Base-by-base conservation (phyloP, 2,797 vertebrate genomes). In the Enteromius mattozi region DNA sequence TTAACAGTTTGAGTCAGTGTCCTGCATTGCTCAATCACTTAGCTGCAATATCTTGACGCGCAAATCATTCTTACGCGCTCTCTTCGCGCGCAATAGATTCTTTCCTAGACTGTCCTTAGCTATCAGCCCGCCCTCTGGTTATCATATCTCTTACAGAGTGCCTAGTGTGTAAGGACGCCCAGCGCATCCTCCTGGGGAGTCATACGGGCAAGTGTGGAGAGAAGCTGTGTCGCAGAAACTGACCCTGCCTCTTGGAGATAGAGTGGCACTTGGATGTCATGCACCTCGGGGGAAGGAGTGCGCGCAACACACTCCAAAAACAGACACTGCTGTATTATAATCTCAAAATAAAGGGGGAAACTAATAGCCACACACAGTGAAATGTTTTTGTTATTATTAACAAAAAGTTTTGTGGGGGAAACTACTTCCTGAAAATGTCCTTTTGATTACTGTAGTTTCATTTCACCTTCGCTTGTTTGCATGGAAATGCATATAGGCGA, bases 81-180 rank as follows among this genome's bases (percentile, higher is more conserved):
- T 82, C 61, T 35, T 86, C 61, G 65, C 83, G 86, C 81, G 77
- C 86, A 84, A 81, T 54, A 85, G 82, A 85, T 83, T 86, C 71
- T 86, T 89, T 86, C 88, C 85, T 88, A 71, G 82, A 85, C 75
- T 78, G 86, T 83, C 40, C 66, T 85, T 56, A 45, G 80, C 78
- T 86, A 79, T 86, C 87, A 83, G 83, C 88, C 88, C 88, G 85
- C 88, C 88, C 86, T 89, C 86, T 71, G 72, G 85, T 86, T 83
- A 81, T 84, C 85, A 77, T 86, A 89, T 89, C 83, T 85, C 77
- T 88, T 86, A 83, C 80, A 86, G 83, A 82, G 68, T 85, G 65
- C 51, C 79, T 47, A 3, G 70, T 77, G 71, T 70, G 84, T 56
- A 56, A 24, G 71, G 63, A 69, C 66, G 71, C 66, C 30, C 49